phyloP scores from a whole-genome alignment of 2,888 invertebrate species.

The Dasysyrphus albostriatus region DNA sequence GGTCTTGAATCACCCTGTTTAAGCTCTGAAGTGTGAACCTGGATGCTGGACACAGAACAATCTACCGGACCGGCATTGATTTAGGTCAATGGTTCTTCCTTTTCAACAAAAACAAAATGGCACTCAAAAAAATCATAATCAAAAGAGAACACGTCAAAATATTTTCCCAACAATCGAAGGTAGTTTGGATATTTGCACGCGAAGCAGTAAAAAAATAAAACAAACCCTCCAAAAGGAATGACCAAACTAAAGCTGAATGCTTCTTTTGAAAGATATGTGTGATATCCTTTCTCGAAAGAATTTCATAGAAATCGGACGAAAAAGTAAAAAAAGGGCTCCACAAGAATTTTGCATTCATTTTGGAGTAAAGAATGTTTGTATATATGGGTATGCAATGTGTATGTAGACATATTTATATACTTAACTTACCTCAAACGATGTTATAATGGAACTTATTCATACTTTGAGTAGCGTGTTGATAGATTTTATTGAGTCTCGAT shows the following conservation, averaged over 20 bases:
- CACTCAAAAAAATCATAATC: constrained; percentile 24
- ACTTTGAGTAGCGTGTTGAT: constrained; percentile 48
- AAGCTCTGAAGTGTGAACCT: not conserved
- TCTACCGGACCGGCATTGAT: not conserved
- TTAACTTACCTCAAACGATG: not conserved
- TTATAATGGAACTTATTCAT: not conserved
- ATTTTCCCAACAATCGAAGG: constrained; percentile 69
- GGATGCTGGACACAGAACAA: not conserved
- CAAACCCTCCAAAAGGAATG: constrained; percentile 30
- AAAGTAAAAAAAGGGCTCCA: constrained; percentile 24
- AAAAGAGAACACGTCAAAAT: constrained; percentile 69
- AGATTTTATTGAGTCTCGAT: constrained; percentile 54
- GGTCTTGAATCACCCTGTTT: not conserved
- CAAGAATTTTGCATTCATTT: constrained; percentile 56
- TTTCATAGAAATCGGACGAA: constrained; percentile 51
- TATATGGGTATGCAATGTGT: not conserved
- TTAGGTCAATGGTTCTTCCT: constrained; percentile 35
- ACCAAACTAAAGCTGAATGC: constrained; percentile 57
- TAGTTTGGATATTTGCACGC: constrained; percentile 52
- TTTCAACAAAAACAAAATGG: constrained; percentile 27
- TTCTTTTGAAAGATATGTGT: not conserved
- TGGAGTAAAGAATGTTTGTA: constrained; percentile 33
- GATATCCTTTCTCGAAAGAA: constrained; percentile 51
- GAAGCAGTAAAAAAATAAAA: constrained; percentile 32
- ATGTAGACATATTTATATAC: not conserved